These are phyloP conservation scores for Caenorhabditis parvicauda DNA, from an alignment of 2,888 invertebrate species.

Conservation along the genomic window DNA sequence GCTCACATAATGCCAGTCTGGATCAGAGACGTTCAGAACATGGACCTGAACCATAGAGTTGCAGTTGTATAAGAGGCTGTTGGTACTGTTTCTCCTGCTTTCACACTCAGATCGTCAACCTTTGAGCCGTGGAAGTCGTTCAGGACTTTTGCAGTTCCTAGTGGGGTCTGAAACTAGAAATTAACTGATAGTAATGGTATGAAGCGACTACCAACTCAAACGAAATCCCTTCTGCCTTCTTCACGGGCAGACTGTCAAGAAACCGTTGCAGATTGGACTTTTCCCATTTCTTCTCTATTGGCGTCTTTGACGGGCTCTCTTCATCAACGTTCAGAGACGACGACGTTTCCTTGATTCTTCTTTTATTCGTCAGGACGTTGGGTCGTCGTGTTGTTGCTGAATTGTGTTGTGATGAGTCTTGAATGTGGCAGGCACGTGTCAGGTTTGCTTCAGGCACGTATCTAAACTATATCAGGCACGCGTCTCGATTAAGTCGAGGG, in stretches of 20 bases:
- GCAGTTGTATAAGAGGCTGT: too few species aligned
- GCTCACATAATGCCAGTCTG: slow-evolving; percentile 27
- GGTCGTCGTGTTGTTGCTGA: too few species aligned
- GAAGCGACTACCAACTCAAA: slow-evolving; percentile 25
- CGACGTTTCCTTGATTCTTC: too few species aligned
- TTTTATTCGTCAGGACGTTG: too few species aligned
- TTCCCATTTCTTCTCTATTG: slow-evolving; percentile 25
- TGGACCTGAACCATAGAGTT: too few species aligned
- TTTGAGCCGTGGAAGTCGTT: slow-evolving; percentile 3
- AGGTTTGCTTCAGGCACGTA: too few species aligned
- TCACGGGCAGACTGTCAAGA: slow-evolving; percentile 36
- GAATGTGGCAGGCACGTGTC: too few species aligned
- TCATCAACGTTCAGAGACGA: too few species aligned
- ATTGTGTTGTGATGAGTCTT: too few species aligned
- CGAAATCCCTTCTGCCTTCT: slow-evolving; percentile 29
- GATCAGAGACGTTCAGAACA: slow-evolving; percentile 28
- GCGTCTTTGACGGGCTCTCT: slow-evolving; percentile 4
- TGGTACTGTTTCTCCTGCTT: slow-evolving; percentile 10
- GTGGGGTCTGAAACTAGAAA: slow-evolving; percentile 9
- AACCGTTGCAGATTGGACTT: slow-evolving; percentile 37
- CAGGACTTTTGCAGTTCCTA: slow-evolving; percentile 9
- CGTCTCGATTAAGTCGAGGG: too few species aligned
- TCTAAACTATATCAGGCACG: too few species aligned
- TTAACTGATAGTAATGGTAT: too few species aligned
- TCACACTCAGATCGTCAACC: slow-evolving; percentile 15